These are phyloP conservation scores for Heliconius hortense DNA, from an alignment of 2,888 invertebrate species.

Conservation along the genomic window DNA sequence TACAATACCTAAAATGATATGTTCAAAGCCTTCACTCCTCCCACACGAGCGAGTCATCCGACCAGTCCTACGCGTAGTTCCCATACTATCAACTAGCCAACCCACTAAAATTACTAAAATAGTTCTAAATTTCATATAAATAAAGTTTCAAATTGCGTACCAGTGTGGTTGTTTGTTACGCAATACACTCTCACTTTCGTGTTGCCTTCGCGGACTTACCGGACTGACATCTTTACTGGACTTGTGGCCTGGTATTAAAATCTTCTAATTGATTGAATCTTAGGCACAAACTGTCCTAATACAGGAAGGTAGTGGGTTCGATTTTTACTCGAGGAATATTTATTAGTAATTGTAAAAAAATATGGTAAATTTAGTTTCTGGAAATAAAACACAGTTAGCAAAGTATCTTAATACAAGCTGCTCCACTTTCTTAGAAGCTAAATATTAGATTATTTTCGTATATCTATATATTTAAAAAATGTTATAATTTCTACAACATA, in stretches of 20 bases:
- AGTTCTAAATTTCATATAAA: not conserved
- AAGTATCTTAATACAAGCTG: too few relatives aligned
- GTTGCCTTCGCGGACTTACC: conserved; percentile 56
- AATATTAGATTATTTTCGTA: not conserved
- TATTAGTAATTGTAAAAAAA: not conserved
- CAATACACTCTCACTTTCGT: conserved; percentile 80
- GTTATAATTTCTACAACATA: conserved; percentile 39
- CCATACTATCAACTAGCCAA: conserved; percentile 35
- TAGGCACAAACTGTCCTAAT: not conserved
- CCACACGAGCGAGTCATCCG: conserved; percentile 42
- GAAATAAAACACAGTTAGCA: not conserved
- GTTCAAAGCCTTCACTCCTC: conserved; percentile 36
- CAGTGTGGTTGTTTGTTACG: conserved; percentile 56
- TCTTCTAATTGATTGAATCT: not conserved
- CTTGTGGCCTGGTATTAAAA: conserved; percentile 57
- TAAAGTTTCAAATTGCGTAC: conserved; percentile 18
- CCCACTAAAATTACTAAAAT: not conserved
- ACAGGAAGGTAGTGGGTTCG: not conserved
- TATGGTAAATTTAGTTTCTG: not conserved
- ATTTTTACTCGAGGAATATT: not conserved
- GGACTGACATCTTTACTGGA: conserved; percentile 58
- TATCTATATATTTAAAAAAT: conserved; percentile 20
- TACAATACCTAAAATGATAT: conserved; percentile 27
- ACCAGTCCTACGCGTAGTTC: conserved; percentile 41
- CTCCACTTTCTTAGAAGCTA: too few relatives aligned